phyloP scores from a whole-genome alignment of 2,797 vertebrate species.

The Lepus townsendii region DNA sequence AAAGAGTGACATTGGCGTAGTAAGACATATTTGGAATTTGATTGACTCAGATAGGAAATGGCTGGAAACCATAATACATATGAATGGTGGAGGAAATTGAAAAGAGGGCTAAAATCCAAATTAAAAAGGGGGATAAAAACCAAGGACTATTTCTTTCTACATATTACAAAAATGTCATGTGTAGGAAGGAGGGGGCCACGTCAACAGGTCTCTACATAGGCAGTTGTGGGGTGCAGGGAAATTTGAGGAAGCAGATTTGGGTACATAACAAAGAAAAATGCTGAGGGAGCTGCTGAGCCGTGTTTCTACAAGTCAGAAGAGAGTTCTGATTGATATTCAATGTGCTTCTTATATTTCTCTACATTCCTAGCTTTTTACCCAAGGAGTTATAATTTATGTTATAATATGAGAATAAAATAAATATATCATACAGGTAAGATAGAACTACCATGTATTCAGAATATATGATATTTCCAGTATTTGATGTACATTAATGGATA shows the following conservation, averaged over 20 bases:
- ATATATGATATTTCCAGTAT: neutral
- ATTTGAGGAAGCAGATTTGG: conserved; percentile 6
- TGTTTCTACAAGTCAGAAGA: conserved; percentile 19
- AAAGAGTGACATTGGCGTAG: conserved; percentile 60
- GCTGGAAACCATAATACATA: neutral
- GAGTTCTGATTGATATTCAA: neutral
- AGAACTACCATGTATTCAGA: neutral
- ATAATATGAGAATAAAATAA: conserved; percentile 38
- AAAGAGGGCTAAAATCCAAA: neutral
- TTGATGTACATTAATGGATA: conserved; percentile 10
- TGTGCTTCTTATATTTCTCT: neutral
- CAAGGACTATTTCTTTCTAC: neutral
- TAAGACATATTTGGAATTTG: conserved; percentile 36
- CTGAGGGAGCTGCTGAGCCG: neutral
- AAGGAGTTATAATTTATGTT: neutral
- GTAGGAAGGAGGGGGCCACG: neutral
- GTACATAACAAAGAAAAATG: neutral
- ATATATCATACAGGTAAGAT: neutral
- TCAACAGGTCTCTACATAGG: neutral
- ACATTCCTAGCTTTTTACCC: neutral
- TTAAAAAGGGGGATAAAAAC: neutral
- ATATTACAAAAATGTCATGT: neutral
- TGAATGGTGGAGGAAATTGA: neutral
- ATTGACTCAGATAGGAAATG: conserved; percentile 32
- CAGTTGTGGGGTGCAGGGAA: neutral